These are phyloP conservation scores for Pararge aegeria DNA, from an alignment of 1,140 invertebrate species.

Conservation along the genomic window DNA sequence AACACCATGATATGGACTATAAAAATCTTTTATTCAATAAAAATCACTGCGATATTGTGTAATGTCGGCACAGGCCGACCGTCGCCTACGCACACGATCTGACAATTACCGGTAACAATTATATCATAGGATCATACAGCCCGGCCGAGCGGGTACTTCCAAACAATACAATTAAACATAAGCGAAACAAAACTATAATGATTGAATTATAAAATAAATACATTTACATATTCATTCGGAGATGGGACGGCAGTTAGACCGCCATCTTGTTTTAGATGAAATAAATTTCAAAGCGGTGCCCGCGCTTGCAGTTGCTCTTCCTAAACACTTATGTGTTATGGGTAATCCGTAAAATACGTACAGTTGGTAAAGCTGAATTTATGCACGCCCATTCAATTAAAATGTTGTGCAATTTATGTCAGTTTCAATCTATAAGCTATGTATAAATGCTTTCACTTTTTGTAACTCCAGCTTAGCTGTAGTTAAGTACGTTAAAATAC, in stretches of 20 bases:
- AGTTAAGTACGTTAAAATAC: too few species aligned
- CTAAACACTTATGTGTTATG: not conserved
- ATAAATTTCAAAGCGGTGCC: slow-evolving; percentile 1
- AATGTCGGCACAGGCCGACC: slow-evolving; percentile 35
- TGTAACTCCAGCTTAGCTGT: too few species aligned
- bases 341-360: slow-evolving; percentile 4
- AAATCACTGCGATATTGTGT: slow-evolving; percentile 71
- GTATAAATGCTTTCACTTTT: too few species aligned
- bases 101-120: slow-evolving; percentile 59
- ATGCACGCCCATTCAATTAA: too few species aligned
- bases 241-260: slow-evolving; percentile 34
- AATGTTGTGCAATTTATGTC: too few species aligned
- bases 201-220: slow-evolving; percentile 65
- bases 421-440: too few species aligned
- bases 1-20: slow-evolving; percentile 56
- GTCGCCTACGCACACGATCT: slow-evolving; percentile 48
- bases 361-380: not conserved
- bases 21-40: slow-evolving; percentile 76
- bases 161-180: slow-evolving; percentile 56
- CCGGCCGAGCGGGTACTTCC: slow-evolving; percentile 25
- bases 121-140: slow-evolving; percentile 50
- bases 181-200: slow-evolving; percentile 57
- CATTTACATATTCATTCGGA: slow-evolving; percentile 52
- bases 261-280: slow-evolving; percentile 18
- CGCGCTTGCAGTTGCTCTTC: not conserved